phyloP scores from a whole-genome alignment of 2,113 vertebrate genomes.

The Antechinus stuartii region DNA sequence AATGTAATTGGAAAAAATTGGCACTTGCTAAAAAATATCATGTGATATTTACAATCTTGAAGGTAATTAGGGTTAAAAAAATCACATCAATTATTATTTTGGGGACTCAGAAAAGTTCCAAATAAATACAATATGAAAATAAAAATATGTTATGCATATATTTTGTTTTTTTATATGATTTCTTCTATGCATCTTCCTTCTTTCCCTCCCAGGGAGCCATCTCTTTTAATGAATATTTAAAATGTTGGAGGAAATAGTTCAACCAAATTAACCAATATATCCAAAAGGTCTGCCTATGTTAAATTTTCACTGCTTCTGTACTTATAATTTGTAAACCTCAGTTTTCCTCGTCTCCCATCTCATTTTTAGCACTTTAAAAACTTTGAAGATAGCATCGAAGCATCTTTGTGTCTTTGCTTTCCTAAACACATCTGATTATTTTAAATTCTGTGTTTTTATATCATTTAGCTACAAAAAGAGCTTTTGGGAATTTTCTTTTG shows the following conservation, averaged over 20 bases:
- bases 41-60: constrained; percentile 36
- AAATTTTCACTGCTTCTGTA: not conserved
- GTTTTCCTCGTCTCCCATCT: not conserved
- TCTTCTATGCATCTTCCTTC: not conserved
- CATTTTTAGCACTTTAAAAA: not conserved
- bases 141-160: constrained; percentile 10
- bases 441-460: constrained; percentile 4
- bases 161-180: not conserved
- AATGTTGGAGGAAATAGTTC: not conserved
- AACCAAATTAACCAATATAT: not conserved
- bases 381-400: not conserved
- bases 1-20: not conserved
- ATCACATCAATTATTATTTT: constrained; percentile 6
- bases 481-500: constrained; percentile 6
- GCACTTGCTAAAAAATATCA: not conserved
- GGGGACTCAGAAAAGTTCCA: constrained; percentile 32
- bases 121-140: constrained; percentile 13
- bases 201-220: not conserved
- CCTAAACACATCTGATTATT: constrained; percentile 37
- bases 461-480: not conserved
- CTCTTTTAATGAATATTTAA: not conserved
- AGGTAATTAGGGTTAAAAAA: constrained; percentile 35
- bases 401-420: not conserved
- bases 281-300: not conserved
- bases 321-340: not conserved